A percentile compares a stretch with the other conserved stretches of the same genome.
Evolutionary conservation across 2,797 vertebrate species (phyloP).

Genomic region (Allobates femoralis): DNA sequence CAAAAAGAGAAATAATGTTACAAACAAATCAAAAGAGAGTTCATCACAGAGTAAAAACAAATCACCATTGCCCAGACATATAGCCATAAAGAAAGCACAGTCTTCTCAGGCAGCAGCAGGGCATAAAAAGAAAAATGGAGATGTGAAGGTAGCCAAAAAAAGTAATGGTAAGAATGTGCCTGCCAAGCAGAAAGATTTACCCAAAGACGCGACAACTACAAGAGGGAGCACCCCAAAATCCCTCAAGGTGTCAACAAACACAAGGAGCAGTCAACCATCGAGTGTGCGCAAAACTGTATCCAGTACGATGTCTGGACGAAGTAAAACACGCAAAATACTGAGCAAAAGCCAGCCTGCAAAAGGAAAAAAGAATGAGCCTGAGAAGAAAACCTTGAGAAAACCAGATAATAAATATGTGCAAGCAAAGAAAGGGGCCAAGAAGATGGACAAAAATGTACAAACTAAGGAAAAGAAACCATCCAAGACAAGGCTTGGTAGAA

Average conservation of each 20-base stretch:
- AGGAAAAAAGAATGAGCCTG: constrained; percentile 56
- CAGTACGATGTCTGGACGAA: constrained; percentile 60
- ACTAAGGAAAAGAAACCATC: constrained; percentile 52
- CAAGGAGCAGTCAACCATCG: background rate
- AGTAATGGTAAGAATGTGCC: constrained; percentile 35
- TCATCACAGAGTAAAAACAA: constrained; percentile 71
- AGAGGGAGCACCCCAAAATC: constrained; percentile 65
- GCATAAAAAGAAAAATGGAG: constrained; percentile 62
- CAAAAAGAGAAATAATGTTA: constrained; percentile 75
- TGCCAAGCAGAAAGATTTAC: constrained; percentile 59
- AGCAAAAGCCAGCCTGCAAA: constrained; percentile 64
- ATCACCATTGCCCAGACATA: constrained; percentile 72
- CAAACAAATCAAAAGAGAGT: constrained; percentile 70
- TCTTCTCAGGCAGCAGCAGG: constrained; percentile 58
- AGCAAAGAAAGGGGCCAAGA: constrained; percentile 66
- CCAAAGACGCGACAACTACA: constrained; percentile 58
- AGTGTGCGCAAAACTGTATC: constrained; percentile 58
- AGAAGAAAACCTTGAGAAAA: constrained; percentile 51
- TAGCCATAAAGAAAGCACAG: constrained; percentile 57
- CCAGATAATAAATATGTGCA: constrained; percentile 31
- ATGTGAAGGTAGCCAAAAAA: constrained; percentile 67
- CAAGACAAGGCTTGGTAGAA: background rate
- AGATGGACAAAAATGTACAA: constrained; percentile 54
- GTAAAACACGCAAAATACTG: constrained; percentile 60
- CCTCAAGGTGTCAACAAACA: constrained; percentile 57